A percentile compares a stretch with the other conserved stretches of the same genome.
phyloP scores from a whole-genome alignment of 2,797 vertebrate genomes.

The Gallirallus australis region DNA sequence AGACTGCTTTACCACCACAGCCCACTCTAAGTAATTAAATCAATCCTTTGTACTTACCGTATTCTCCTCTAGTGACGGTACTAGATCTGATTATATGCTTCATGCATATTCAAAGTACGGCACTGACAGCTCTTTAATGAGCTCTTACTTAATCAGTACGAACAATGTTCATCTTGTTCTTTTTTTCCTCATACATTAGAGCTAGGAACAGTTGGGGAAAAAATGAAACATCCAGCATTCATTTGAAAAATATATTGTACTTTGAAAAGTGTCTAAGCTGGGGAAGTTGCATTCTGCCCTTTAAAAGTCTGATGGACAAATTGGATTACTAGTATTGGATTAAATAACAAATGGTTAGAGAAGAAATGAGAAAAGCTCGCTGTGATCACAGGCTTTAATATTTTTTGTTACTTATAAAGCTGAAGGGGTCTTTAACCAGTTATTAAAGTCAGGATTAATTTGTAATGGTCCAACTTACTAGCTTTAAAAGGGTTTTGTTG shows the following conservation, averaged over 20 bases:
- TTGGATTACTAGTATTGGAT: conserved; percentile 99
- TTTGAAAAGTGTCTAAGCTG: conserved; percentile 90
- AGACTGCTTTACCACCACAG: conserved; percentile 90
- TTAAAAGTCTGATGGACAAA: conserved; percentile 97
- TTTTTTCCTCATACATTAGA: conserved; percentile 88
- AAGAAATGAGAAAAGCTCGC: conserved; percentile 93
- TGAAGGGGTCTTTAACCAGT: conserved; percentile 94
- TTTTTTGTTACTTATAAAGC: conserved; percentile 89
- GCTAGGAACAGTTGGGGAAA: conserved; percentile 83
- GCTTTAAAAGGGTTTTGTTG: conserved; percentile 80
- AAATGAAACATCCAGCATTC: conserved; percentile 87
- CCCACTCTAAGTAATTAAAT: conserved; percentile 98
- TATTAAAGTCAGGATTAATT: conserved; percentile 99
- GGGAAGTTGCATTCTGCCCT: conserved; percentile 91
- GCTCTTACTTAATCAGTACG: conserved; percentile 97
- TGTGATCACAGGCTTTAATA: conserved; percentile 94
- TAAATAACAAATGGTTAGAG: conserved; percentile 95
- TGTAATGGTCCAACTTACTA: conserved; percentile 94
- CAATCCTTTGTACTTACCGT: conserved; percentile 94
- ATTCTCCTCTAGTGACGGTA: conserved; percentile 89
- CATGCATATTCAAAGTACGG: conserved; percentile 96
- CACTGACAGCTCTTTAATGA: conserved; percentile 97
- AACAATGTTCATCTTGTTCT: conserved; percentile 98
- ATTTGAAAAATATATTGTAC: conserved; percentile 92
- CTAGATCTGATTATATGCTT: conserved; percentile 94